Evolutionary conservation across 2,797 vertebrate species (phyloP).

Genomic region (Protonibea diacanthus): DNA sequence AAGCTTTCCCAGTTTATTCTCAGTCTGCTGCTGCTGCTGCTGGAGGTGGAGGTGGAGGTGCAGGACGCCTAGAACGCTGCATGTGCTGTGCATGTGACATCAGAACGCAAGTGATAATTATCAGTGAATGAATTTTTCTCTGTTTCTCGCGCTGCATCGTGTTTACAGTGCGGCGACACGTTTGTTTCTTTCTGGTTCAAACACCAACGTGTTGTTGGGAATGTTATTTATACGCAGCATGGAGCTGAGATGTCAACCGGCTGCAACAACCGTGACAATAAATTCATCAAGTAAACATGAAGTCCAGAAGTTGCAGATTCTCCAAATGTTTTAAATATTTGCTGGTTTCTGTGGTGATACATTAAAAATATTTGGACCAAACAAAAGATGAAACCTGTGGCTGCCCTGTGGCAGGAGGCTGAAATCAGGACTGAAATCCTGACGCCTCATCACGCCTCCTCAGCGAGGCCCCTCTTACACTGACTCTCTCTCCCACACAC

Average conservation of each 20-base stretch:
- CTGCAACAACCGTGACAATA: background rate
- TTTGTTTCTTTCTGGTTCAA: constrained; percentile 8
- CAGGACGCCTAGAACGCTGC: constrained; percentile 43
- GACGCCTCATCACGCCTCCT: no score
- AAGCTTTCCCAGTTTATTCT: constrained; percentile 64
- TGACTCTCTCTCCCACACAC: no score
- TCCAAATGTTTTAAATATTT: background rate
- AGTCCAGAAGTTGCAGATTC: background rate
- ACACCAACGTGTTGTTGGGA: background rate
- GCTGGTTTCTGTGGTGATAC: background rate
- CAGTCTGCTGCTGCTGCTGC: constrained; percentile 26
- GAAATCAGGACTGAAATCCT: no score
- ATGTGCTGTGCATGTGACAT: constrained; percentile 46
- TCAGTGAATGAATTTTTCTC: constrained; percentile 37
- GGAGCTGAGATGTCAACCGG: background rate
- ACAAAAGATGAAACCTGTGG: no score
- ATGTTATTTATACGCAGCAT: background rate
- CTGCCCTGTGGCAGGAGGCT: no score
- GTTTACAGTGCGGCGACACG: background rate
- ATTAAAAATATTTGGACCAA: background rate
- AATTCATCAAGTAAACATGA: background rate
- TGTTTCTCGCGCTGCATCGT: constrained; percentile 7
- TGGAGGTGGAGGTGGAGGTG: background rate
- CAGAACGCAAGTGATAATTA: constrained; percentile 52
- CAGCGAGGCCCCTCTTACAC: no score